These are phyloP conservation scores for Cataglyphis altisquamis DNA, from an alignment of 2,888 invertebrate genomes.

Conservation along the genomic window DNA sequence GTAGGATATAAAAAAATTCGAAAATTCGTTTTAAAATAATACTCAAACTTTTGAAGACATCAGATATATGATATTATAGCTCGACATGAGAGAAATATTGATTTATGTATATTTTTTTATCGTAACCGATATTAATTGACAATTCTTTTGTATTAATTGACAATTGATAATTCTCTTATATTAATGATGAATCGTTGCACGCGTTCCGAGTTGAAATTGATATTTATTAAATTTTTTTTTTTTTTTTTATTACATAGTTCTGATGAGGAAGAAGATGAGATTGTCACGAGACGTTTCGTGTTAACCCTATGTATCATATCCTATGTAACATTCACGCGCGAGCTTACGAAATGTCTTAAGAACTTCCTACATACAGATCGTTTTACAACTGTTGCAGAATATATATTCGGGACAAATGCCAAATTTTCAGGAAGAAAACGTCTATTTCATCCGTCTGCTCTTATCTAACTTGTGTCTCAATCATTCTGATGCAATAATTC, in stretches of 20 bases:
- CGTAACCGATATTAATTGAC: not conserved
- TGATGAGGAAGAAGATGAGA: not conserved
- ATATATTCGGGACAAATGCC: not conserved
- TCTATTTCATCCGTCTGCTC: not conserved
- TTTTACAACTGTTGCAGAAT: not conserved
- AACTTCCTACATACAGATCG: not conserved
- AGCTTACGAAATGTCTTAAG: not conserved
- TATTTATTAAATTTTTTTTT: not conserved
- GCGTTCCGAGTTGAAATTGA: not conserved
- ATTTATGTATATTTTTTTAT: not conserved
- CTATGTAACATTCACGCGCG: not conserved
- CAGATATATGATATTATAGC: not conserved
- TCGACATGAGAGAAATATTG: not conserved
- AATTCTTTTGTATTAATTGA: not conserved
- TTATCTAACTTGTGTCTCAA: not conserved
- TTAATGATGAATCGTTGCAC: not conserved
- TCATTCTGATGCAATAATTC: not conserved
- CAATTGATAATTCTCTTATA: not conserved
- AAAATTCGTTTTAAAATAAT: not conserved
- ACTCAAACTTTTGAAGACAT: not conserved
- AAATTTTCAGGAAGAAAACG: conserved; percentile 3
- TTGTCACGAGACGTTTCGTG: not conserved
- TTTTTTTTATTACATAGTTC: not conserved
- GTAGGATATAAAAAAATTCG: not conserved
- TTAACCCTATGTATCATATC: not conserved